These are phyloP conservation scores for Pluvialis apricaria DNA, from an alignment of 2,113 vertebrate genomes.

Conservation along the genomic window DNA sequence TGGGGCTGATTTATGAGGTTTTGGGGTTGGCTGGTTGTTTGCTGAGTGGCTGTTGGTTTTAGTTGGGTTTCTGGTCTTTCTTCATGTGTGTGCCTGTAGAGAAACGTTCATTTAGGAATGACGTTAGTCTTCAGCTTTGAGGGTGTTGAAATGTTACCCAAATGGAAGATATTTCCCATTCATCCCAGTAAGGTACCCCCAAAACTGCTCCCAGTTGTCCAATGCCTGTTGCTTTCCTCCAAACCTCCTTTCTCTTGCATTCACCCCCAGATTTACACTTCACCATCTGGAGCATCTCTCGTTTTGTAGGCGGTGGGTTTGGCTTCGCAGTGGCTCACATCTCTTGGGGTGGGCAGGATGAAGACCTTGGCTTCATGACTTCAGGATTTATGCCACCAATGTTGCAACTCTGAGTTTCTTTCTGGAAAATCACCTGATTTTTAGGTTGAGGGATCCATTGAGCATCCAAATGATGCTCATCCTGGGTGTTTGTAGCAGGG, in stretches of 20 bases:
- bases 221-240: neutral
- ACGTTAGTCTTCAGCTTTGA: neutral
- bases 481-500: accelerated
- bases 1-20: neutral
- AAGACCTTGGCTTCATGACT: accelerated
- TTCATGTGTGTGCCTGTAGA: accelerated
- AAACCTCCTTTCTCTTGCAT: neutral
- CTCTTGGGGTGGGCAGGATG: accelerated
- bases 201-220: neutral
- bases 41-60: neutral
- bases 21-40: neutral
- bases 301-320: accelerated
- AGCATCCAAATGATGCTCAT: neutral
- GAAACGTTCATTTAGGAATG: neutral
- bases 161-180: neutral
- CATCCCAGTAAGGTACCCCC: no score
- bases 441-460: neutral
- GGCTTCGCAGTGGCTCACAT: accelerated
- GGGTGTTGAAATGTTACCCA: neutral
- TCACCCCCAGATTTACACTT: neutral
- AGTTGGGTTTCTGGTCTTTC: neutral
- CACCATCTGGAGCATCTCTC: neutral
- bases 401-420: accelerated
- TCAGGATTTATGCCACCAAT: accelerated
- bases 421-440: neutral